phyloP scores from a whole-genome alignment of 2,113 vertebrate species.

The Guaruba guarouba region DNA sequence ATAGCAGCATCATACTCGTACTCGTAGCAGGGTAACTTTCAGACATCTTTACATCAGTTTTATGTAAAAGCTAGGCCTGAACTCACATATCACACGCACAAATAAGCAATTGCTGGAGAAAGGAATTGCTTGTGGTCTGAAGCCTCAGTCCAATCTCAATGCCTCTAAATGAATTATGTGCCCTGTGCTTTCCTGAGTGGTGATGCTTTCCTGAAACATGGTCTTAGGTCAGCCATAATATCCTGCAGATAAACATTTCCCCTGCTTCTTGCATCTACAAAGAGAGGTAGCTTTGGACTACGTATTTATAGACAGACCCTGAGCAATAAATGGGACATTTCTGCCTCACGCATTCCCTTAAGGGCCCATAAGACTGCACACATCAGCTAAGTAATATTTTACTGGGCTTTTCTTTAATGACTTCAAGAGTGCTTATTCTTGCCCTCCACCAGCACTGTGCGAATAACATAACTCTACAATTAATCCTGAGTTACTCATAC shows the following conservation, averaged over 20 bases:
- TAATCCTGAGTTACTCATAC: constrained; percentile 44
- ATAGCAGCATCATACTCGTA: fast-evolving
- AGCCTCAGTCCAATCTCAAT: neutral
- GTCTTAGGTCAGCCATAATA: neutral
- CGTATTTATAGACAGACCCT: neutral
- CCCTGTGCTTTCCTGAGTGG: neutral
- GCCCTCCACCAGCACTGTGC: neutral
- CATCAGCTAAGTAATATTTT: constrained; percentile 30
- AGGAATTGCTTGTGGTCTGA: neutral
- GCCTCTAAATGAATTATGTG: neutral
- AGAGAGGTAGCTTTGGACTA: neutral
- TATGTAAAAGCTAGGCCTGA: neutral
- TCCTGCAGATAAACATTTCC: neutral
- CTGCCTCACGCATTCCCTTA: neutral
- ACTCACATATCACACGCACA: neutral
- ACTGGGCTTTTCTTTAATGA: constrained; percentile 41
- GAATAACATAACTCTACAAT: constrained; percentile 46
- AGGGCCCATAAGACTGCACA: constrained; percentile 20
- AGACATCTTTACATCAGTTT: neutral
- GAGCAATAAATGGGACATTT: constrained; percentile 23
- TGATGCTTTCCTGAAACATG: neutral
- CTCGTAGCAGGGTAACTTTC: fast-evolving
- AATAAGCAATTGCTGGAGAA: neutral
- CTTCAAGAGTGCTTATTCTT: constrained; percentile 34
- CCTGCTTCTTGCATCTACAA: neutral